Evolutionary conservation across 2,888 invertebrate species (phyloP).

Genomic region (Doris montereyensis): DNA sequence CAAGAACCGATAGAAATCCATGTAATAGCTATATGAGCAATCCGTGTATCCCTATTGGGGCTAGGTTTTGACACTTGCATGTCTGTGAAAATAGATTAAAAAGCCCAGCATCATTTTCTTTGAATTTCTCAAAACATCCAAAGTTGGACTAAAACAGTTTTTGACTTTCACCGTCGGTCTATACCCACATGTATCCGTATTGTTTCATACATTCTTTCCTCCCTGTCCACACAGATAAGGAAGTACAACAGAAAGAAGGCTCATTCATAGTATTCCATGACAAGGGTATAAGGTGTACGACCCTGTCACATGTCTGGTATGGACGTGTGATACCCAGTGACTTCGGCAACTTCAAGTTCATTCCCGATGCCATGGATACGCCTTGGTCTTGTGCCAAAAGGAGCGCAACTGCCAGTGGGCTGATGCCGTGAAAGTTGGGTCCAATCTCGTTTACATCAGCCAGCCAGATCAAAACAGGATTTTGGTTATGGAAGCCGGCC

Average conservation of each 20-base stretch:
- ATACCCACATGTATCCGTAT: too few species aligned
- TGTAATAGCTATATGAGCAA: too few species aligned
- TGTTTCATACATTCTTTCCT: too few species aligned
- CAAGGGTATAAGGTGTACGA: constrained; percentile 83
- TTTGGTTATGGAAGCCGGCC: constrained; percentile 80
- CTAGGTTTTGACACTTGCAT: too few species aligned
- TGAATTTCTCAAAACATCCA: too few species aligned
- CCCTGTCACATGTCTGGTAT: constrained; percentile 80
- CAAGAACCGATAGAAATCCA: too few species aligned
- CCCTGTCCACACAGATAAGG: constrained; percentile 40
- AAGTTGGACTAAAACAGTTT: too few species aligned
- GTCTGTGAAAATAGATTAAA: too few species aligned
- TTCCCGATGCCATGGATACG: constrained; percentile 61
- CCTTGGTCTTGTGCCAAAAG: constrained; percentile 71
- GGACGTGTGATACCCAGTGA: constrained; percentile 82
- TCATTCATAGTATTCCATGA: constrained; percentile 85
- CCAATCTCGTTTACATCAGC: constrained; percentile 81
- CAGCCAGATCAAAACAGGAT: constrained; percentile 82
- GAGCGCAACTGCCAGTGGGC: constrained; percentile 80
- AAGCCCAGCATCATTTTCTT: too few species aligned
- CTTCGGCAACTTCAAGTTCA: constrained; percentile 78
- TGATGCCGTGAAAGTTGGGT: constrained; percentile 81
- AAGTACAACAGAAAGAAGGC: constrained; percentile 40
- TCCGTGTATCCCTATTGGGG: too few species aligned
- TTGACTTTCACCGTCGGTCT: too few species aligned